Conservation (phyloP, 35 echinoderm and acorn worm genomes). For the Apostichopus californicus region DNA sequence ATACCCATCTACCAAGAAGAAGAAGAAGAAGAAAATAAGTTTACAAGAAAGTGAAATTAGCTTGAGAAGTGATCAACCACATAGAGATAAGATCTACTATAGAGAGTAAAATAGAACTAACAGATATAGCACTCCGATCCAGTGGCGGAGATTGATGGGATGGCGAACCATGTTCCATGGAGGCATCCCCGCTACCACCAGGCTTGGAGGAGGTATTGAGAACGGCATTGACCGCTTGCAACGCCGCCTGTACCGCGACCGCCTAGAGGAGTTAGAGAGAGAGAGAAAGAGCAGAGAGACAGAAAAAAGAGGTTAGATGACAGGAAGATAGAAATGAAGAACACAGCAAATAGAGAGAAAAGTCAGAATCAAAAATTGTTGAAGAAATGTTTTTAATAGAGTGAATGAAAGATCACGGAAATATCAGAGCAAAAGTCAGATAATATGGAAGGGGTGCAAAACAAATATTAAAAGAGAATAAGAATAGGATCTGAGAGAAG, state of each 20-base stretch:
- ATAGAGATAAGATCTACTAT: not conserved
- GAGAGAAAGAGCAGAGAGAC: constrained; percentile 47
- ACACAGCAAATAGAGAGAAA: constrained; percentile 6
- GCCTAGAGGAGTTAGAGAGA: constrained; percentile 67
- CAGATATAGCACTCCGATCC: constrained; percentile 82
- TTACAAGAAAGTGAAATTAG: not conserved
- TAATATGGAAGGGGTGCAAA: not conserved
- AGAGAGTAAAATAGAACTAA: constrained; percentile 57
- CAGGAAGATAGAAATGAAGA: constrained; percentile 41
- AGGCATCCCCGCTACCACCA: constrained; percentile 64
- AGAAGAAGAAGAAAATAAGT: not conserved
- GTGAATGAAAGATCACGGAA: not conserved
- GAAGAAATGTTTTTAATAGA: constrained; percentile 2
- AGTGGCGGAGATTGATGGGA: constrained; percentile 47
- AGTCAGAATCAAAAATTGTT: not conserved
- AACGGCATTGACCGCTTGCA: constrained; percentile 92
- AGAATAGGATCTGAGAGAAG: too few relatives aligned
- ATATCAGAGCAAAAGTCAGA: not conserved
- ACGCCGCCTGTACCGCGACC: constrained; percentile 90
- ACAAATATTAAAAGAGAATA: not conserved
- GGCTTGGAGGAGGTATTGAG: constrained; percentile 73
- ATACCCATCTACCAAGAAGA: not conserved
- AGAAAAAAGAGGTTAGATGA: constrained; percentile 62
- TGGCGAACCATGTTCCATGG: constrained; percentile 5
- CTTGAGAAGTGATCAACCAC: not conserved